Conservation (phyloP, 2,113 vertebrate species). For the Ictalurus punctatus region DNA sequence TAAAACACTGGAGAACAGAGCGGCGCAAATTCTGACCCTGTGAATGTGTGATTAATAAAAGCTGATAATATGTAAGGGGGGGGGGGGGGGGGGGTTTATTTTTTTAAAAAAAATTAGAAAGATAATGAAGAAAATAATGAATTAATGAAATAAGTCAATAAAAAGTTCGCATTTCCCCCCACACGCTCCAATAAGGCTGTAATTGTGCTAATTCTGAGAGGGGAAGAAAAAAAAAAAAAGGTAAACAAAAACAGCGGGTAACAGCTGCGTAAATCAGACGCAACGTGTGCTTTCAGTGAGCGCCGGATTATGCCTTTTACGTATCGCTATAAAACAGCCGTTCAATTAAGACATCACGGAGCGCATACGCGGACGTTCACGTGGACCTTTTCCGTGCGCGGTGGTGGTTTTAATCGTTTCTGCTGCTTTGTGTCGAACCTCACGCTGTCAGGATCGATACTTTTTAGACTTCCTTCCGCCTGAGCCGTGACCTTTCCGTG, state of each 20-base stretch:
- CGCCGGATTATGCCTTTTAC: constrained; percentile 16
- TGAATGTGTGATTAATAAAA: constrained; percentile 60
- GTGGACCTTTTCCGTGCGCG: neutral
- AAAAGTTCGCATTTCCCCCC: neutral
- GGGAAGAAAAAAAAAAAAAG: neutral
- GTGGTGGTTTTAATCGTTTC: neutral
- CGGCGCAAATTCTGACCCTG: constrained; percentile 62
- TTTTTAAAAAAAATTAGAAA: neutral
- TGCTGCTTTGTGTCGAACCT: constrained; percentile 59
- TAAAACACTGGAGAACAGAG: constrained; percentile 55
- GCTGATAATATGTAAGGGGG: constrained; percentile 45
- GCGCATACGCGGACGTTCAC: neutral
- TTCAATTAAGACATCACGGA: constrained; percentile 25
- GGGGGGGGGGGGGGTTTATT: too few relatives aligned
- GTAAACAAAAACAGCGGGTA: constrained; percentile 16
- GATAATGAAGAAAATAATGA: neutral
- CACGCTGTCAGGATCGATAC: constrained; percentile 71
- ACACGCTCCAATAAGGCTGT: neutral
- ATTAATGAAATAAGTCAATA: neutral
- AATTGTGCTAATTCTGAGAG: constrained; percentile 40
- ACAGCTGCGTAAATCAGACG: constrained; percentile 54
- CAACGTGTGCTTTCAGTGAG: constrained; percentile 2
- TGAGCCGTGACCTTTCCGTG: constrained; percentile 72
- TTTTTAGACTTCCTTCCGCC: constrained; percentile 69
- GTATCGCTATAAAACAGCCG: constrained; percentile 26